Base-by-base conservation (phyloP, 2,888 invertebrate genomes). In the Polydrusus tereticollis region DNA sequence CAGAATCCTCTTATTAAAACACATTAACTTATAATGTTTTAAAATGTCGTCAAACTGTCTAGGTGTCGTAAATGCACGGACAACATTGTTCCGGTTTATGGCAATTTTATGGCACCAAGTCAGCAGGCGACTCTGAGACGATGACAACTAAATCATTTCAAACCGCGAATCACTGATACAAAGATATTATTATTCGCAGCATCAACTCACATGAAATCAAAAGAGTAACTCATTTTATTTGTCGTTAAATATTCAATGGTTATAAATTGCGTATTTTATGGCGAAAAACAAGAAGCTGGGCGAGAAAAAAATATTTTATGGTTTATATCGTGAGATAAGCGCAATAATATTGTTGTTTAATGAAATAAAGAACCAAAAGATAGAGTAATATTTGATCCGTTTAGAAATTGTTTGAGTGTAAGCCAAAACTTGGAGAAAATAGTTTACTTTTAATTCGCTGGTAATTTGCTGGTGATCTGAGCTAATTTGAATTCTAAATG, bases 131-230 rank as follows among this genome's bases (percentile, higher is more conserved):
- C 41, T 59, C 23, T 47, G 29, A 33, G 20, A 59, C 36, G 67
- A 67, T 67, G 67, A 67, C 67, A 67, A 47, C 67, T 67, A 67
- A 67, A 67, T 67, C 67, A 67, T 67, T 59, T 59, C 47, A 36
- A 21, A 14, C 47, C 33, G 57, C 26, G 38, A 18, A 52, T 57
- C 23, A n/a, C 43, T n/a, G 43, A 57, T 38, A 41, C 57, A 52
- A 45, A 43, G 57, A 36, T 38, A 64, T n/a, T 64, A 64, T 64
- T 57, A 26, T 45, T 57, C 52, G 52, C 52, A 55, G 29, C 52
- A 55, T 29, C 52, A 29, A 55, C 29, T 55, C 52, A 55, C 52
- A 55, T 55, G 29, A 29, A 55, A 29, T 29, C 52, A 55, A 7
- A 29, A 55, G 29, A 29, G 52, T 55, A 55, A 29, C 52, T 52